A percentile compares a stretch with the other conserved stretches of the same genome.
These are phyloP conservation scores for Marronus borbonicus DNA, from an alignment of 2,888 invertebrate species.

Conservation along the genomic window DNA sequence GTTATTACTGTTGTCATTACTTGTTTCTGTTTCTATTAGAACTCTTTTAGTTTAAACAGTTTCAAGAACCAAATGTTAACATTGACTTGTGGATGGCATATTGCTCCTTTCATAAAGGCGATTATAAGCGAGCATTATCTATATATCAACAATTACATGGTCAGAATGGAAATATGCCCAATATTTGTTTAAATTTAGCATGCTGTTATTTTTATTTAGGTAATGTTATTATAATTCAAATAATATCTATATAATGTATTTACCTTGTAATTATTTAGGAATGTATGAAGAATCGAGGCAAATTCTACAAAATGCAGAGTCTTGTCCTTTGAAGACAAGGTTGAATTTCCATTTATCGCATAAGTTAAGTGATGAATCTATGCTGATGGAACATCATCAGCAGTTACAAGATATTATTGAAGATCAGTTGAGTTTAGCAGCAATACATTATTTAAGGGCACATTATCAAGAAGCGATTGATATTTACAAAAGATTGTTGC, in stretches of 20 bases:
- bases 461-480: conserved; percentile 99
- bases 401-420: conserved; percentile 90
- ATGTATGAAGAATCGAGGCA: conserved; percentile 80
- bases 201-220: conserved; percentile 97
- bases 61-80: conserved; percentile 71
- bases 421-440: conserved; percentile 95
- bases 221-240: conserved; percentile 60
- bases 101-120: conserved; percentile 96
- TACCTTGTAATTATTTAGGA: conserved; percentile 62
- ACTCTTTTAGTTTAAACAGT: conserved; percentile 72
- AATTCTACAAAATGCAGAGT: conserved; percentile 74
- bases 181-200: conserved; percentile 85
- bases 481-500: conserved; percentile 93
- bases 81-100: conserved; percentile 93
- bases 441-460: conserved; percentile 94
- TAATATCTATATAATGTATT: no score
- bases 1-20: conserved; percentile 43
- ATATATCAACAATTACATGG: conserved; percentile 77
- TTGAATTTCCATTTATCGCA: conserved; percentile 94
- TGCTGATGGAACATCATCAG: conserved; percentile 87
- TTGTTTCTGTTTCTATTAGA: not conserved
- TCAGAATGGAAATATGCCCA: conserved; percentile 73
- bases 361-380: conserved; percentile 91
- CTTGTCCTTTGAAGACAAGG: conserved; percentile 80
- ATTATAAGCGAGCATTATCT: conserved; percentile 87